Evolutionary conservation across 1,140 invertebrate species (phyloP).

Genomic region (Phymastichus coffea): DNA sequence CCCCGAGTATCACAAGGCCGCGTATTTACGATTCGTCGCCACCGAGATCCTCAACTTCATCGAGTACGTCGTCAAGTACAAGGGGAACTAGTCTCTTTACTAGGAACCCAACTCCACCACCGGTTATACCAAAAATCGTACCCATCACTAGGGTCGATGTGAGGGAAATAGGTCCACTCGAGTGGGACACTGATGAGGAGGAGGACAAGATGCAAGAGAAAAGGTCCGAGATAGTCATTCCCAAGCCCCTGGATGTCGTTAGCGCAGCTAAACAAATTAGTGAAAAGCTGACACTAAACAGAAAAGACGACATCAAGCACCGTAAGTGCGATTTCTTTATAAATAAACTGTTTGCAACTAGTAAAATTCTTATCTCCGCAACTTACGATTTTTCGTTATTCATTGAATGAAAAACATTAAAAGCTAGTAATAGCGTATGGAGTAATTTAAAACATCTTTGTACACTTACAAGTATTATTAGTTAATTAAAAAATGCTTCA

Average conservation of each 20-base stretch:
- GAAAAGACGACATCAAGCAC: slow-evolving; percentile 19
- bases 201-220: not conserved
- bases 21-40: not conserved
- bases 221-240: slow-evolving; percentile 32
- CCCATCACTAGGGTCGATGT: slow-evolving; percentile 6
- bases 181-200: slow-evolving; percentile 19
- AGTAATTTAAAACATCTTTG: too few species aligned
- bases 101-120: not conserved
- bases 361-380: too few species aligned
- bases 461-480: too few species aligned
- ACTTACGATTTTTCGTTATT: too few species aligned
- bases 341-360: too few species aligned
- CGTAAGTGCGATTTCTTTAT: not conserved
- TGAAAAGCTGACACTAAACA: slow-evolving; percentile 29
- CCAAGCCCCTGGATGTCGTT: slow-evolving; percentile 26
- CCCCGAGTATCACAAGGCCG: not conserved
- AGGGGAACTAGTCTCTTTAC: too few species aligned
- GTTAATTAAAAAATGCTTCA: too few species aligned
- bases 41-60: too few species aligned
- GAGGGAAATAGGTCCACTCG: not conserved
- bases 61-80: too few species aligned
- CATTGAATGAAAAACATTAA: too few species aligned
- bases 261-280: slow-evolving; percentile 22
- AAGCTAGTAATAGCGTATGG: too few species aligned
- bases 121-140: not conserved